These are phyloP conservation scores for Scaptomyza tumidula DNA, from an alignment of 2,888 invertebrate species.

Conservation along the genomic window DNA sequence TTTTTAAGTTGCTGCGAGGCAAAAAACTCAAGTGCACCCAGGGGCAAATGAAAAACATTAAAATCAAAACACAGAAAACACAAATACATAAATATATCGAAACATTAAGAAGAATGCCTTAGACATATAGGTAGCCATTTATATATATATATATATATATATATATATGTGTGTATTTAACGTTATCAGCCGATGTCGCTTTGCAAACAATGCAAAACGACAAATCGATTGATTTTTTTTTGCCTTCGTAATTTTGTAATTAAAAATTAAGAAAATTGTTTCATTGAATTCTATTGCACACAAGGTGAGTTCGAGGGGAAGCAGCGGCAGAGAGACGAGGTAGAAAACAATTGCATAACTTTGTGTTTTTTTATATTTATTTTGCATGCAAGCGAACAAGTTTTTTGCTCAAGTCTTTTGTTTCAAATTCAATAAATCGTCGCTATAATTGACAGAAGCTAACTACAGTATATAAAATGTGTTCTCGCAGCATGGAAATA, in stretches of 20 bases:
- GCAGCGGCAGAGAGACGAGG: slow-evolving; percentile 4
- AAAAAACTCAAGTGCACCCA: slow-evolving; percentile 41
- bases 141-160: slow-evolving; percentile 6
- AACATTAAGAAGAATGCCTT: slow-evolving; percentile 49
- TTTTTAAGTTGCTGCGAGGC: slow-evolving; percentile 40
- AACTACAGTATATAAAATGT: neutral
- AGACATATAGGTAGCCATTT: neutral
- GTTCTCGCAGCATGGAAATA: too few relatives aligned
- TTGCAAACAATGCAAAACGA: slow-evolving; percentile 43
- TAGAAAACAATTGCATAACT: slow-evolving; percentile 55
- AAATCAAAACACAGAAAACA: neutral
- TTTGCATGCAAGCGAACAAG: slow-evolving; percentile 60
- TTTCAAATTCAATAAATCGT: slow-evolving; percentile 56
- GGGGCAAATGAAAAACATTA: slow-evolving; percentile 13
- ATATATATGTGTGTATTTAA: slow-evolving; percentile 1
- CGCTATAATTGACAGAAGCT: slow-evolving; percentile 27
- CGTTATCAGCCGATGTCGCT: slow-evolving; percentile 22
- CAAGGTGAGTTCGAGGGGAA: slow-evolving; percentile 54
- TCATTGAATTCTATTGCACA: slow-evolving; percentile 59
- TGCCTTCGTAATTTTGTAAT: slow-evolving; percentile 45
- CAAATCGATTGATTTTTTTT: slow-evolving; percentile 25
- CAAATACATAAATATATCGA: slow-evolving; percentile 14
- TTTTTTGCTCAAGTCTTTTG: slow-evolving; percentile 66
- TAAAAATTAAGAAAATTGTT: slow-evolving; percentile 64
- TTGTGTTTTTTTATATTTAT: slow-evolving; percentile 48